phyloP scores from a whole-genome alignment of 2,888 invertebrate species.

The Diadromus collaris region DNA sequence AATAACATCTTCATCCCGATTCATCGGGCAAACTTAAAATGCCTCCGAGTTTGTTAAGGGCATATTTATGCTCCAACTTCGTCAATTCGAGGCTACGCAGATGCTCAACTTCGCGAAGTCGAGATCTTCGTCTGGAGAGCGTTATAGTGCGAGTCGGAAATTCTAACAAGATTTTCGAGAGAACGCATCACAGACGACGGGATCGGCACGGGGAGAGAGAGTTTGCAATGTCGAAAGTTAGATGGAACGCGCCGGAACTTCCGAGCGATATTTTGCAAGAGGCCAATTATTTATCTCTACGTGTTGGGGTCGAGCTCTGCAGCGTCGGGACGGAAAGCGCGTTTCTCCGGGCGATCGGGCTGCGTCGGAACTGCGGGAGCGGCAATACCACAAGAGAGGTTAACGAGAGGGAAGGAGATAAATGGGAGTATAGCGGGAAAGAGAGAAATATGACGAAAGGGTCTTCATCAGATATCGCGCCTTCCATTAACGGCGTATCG shows the following conservation, averaged over 20 bases:
- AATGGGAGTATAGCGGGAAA: slow-evolving; percentile 42
- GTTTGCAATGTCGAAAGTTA: slow-evolving; percentile 24
- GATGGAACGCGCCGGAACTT: background rate
- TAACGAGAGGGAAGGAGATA: slow-evolving; percentile 56
- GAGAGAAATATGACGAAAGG: slow-evolving; percentile 35
- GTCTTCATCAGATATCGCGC: slow-evolving; percentile 58
- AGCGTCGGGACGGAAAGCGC: slow-evolving; percentile 31
- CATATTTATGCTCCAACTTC: background rate
- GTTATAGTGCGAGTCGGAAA: background rate
- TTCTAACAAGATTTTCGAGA: background rate
- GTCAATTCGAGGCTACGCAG: background rate
- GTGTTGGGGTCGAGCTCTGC: slow-evolving; percentile 56
- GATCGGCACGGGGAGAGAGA: background rate
- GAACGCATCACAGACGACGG: slow-evolving; percentile 16
- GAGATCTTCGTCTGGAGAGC: background rate
- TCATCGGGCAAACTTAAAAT: background rate
- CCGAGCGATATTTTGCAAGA: slow-evolving; percentile 50
- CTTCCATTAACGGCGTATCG: slow-evolving; percentile 52
- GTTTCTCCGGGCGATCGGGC: slow-evolving; percentile 42
- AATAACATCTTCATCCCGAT: background rate
- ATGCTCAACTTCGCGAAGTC: background rate
- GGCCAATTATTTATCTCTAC: slow-evolving; percentile 71
- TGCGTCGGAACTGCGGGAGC: slow-evolving; percentile 1
- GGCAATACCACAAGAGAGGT: slow-evolving; percentile 61
- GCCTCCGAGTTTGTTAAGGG: background rate